Conservation (phyloP, 2,113 vertebrate genomes). For the Anguilla rostrata region DNA sequence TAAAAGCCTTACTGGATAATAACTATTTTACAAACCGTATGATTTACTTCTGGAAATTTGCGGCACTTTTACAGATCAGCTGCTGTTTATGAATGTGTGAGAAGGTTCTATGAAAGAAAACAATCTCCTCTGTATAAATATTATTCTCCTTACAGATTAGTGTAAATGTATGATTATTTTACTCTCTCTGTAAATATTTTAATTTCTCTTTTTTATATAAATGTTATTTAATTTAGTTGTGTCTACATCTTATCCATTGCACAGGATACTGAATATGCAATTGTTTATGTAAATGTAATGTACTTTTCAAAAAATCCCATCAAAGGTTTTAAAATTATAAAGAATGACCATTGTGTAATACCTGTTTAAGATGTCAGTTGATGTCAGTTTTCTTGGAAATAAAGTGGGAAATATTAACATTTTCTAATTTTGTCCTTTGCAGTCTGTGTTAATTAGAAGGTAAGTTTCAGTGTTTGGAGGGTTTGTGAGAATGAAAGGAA, state of each 20-base stretch:
- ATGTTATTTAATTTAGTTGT: conserved; percentile 54
- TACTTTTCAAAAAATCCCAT: conserved; percentile 39
- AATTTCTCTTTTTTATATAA: conserved; percentile 64
- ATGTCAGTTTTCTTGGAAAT: conserved; percentile 69
- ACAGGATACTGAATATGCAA: conserved; percentile 75
- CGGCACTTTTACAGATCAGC: conserved; percentile 54
- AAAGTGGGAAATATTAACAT: conserved; percentile 56
- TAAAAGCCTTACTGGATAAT: conserved; percentile 55
- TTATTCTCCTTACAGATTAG: conserved; percentile 73
- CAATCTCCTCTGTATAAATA: conserved; percentile 60
- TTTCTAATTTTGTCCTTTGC: not conserved
- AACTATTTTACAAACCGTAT: conserved; percentile 47
- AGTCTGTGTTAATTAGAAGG: not conserved
- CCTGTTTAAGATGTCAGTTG: conserved; percentile 62
- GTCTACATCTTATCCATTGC: conserved; percentile 52
- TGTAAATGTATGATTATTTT: conserved; percentile 58
- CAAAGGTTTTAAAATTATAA: conserved; percentile 58
- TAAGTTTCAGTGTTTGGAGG: not conserved
- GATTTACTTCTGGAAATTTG: conserved; percentile 37
- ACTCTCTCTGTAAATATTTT: conserved; percentile 68
- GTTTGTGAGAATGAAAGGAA: not conserved
- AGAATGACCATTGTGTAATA: conserved; percentile 54
- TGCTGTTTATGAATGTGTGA: conserved; percentile 57
- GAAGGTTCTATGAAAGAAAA: conserved; percentile 58
- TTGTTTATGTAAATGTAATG: conserved; percentile 55